phyloP scores from a whole-genome alignment of 2,797 vertebrate genomes.

The Sebastes diploproa region DNA sequence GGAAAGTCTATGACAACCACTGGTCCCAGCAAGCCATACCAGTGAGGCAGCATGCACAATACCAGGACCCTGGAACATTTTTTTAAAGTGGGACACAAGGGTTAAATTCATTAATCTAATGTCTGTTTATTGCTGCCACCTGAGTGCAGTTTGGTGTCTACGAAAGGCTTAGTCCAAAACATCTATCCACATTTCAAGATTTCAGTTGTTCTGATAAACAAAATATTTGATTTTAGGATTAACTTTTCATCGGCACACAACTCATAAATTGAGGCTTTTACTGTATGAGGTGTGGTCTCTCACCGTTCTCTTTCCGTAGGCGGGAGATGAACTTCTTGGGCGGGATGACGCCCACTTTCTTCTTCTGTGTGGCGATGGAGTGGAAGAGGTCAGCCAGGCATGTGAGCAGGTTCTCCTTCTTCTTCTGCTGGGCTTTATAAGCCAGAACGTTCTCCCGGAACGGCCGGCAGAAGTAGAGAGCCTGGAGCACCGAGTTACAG shows the following conservation, averaged over 20 bases:
- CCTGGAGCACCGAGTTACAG: constrained; percentile 98
- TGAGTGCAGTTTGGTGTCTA: neutral
- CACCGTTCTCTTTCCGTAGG: constrained; percentile 95
- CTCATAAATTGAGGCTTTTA: neutral
- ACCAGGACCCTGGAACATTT: neutral
- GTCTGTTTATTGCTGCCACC: neutral
- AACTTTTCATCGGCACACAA: neutral
- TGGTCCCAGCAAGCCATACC: too few species aligned
- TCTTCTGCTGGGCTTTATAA: constrained; percentile 98
- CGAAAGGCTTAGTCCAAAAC: neutral
- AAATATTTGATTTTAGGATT: neutral
- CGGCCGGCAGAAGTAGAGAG: constrained; percentile 95
- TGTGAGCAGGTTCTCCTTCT: constrained; percentile 97
- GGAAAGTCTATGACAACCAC: too few species aligned
- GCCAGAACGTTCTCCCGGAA: constrained; percentile 97
- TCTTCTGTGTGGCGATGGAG: constrained; percentile 98
- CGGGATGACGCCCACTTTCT: constrained; percentile 98
- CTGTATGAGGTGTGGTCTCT: constrained; percentile 54
- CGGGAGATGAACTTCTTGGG: constrained; percentile 99
- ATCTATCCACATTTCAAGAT: neutral
- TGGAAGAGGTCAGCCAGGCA: constrained; percentile 98
- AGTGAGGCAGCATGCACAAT: neutral
- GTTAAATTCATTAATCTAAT: neutral
- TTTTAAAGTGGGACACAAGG: neutral
- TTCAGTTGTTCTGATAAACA: neutral